A percentile compares a stretch with the other conserved stretches of the same genome.
These are phyloP conservation scores for Ophraella communa DNA, from an alignment of 2,888 invertebrate species.

Conservation along the genomic window DNA sequence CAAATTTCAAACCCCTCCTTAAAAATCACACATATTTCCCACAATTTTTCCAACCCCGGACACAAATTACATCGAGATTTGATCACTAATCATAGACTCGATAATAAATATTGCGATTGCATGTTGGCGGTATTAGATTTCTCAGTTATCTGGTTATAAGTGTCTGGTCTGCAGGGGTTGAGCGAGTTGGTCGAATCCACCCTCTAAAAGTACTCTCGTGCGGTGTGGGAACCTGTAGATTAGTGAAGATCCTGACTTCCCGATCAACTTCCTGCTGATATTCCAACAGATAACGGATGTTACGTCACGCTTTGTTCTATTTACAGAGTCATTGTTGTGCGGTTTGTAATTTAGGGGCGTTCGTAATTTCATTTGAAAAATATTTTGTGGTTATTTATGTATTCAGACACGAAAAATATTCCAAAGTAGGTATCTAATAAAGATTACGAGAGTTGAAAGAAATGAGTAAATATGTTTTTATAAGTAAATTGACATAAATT, in stretches of 20 bases:
- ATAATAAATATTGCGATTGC: slow-evolving; percentile 35
- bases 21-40: slow-evolving; percentile 8
- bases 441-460: too few relatives aligned
- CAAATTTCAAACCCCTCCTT: too few relatives aligned
- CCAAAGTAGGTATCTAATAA: too few relatives aligned
- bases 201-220: slow-evolving; percentile 46
- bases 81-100: slow-evolving; percentile 33
- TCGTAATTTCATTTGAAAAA: too few relatives aligned
- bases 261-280: slow-evolving; percentile 10
- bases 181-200: slow-evolving; percentile 36
- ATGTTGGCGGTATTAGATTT: slow-evolving; percentile 34
- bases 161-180: slow-evolving; percentile 4
- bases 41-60: neutral
- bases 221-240: slow-evolving; percentile 55
- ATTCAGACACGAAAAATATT: too few relatives aligned
- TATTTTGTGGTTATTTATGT: too few relatives aligned
- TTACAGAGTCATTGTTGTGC: neutral
- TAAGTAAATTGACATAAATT: too few relatives aligned
- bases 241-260: slow-evolving; percentile 55
- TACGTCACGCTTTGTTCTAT: slow-evolving; percentile 38
- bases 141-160: slow-evolving; percentile 9
- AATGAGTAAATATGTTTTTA: too few relatives aligned
- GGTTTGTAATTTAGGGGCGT: too few relatives aligned
- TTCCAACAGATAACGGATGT: slow-evolving; percentile 49
- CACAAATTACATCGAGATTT: slow-evolving; percentile 12